Percentiles rank a stretch among this genome's conserved stretches.
Conservation (phyloP, 2,888 invertebrate species). For the Pristionchus maxplancki region DNA sequence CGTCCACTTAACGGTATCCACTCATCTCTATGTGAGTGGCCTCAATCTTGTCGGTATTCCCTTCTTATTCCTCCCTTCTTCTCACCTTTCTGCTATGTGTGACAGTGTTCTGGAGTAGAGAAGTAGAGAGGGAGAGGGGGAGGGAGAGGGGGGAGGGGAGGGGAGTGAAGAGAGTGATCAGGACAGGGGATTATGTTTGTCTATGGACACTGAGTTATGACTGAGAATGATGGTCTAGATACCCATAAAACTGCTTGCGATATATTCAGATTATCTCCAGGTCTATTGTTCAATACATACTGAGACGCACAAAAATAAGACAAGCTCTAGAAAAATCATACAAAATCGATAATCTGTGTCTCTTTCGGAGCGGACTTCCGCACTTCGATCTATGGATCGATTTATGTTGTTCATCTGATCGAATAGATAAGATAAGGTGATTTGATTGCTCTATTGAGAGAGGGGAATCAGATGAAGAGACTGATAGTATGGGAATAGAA, state of each 20-base stretch:
- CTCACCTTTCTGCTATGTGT: slow-evolving; percentile 37
- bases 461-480: slow-evolving; percentile 18
- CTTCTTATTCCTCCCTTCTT: slow-evolving; percentile 40
- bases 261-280: neutral
- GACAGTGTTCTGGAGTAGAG: neutral
- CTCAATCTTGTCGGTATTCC: neutral
- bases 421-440: slow-evolving; percentile 4
- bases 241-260: neutral
- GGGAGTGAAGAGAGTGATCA: slow-evolving; percentile 9
- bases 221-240: neutral
- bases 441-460: neutral
- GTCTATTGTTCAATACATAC: neutral
- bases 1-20: neutral
- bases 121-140: neutral
- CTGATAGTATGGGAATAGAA: slow-evolving; percentile 21
- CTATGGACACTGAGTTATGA: neutral
- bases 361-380: no score
- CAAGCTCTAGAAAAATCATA: no score
- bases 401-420: neutral
- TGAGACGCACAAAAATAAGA: neutral
- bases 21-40: neutral
- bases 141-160: neutral
- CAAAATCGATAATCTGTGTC: neutral
- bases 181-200: slow-evolving; percentile 9
- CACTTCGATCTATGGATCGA: neutral